Conservation (phyloP, 2,888 invertebrate genomes). For the Atethmia centrago region DNA sequence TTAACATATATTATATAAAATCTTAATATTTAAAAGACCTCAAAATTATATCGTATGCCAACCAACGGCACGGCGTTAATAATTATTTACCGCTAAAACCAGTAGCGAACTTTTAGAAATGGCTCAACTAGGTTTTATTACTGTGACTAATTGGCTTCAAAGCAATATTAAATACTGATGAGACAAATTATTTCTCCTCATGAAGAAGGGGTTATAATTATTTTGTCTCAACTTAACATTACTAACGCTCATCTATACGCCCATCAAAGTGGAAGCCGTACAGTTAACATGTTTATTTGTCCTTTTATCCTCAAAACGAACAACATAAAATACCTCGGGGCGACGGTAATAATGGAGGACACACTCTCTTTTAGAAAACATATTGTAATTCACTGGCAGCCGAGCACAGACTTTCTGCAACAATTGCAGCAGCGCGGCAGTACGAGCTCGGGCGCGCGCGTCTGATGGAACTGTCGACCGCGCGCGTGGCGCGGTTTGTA, state of each 20-base stretch:
- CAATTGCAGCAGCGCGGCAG: conserved; percentile 85
- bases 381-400: conserved; percentile 75
- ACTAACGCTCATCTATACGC: not conserved
- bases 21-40: too few relatives aligned
- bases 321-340: not conserved
- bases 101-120: not conserved
- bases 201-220: too few relatives aligned
- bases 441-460: conserved; percentile 63
- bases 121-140: not conserved
- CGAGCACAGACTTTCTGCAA: conserved; percentile 84
- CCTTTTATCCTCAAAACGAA: not conserved
- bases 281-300: not conserved
- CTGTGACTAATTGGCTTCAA: not conserved
- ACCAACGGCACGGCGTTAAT: not conserved
- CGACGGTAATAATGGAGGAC: not conserved
- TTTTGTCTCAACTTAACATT: not conserved
- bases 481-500: conserved; percentile 18
- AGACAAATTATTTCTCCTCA: too few relatives aligned
- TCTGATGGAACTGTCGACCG: conserved; percentile 64
- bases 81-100: not conserved
- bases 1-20: too few relatives aligned
- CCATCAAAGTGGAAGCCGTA: not conserved
- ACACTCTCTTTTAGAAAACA: not conserved
- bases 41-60: not conserved
- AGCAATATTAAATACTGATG: not conserved